These are phyloP conservation scores for Zoanthus gigantus DNA, from an alignment of 92 coral and sea anemone species.

Conservation along the genomic window DNA sequence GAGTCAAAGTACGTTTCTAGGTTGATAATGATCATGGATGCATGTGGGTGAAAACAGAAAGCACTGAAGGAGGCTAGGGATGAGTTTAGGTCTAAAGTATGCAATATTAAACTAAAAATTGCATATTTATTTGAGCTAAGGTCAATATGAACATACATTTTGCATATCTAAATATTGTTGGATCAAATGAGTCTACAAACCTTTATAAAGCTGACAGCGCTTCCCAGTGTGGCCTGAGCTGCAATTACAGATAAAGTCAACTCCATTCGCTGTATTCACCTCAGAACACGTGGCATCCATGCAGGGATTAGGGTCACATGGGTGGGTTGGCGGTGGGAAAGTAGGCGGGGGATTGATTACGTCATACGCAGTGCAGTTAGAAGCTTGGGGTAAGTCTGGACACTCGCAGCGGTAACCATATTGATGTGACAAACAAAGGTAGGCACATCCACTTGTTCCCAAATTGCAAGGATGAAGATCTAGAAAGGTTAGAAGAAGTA, in stretches of 20 bases:
- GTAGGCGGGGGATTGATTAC: background rate
- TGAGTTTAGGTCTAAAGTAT: too few species aligned
- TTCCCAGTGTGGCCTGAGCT: constrained; percentile 32
- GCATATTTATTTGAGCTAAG: too few species aligned
- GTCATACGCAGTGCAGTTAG: constrained; percentile 34
- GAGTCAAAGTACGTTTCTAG: too few species aligned
- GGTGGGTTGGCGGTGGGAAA: constrained; percentile 1
- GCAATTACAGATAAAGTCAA: constrained; percentile 25
- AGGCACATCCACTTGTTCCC: constrained; percentile 66
- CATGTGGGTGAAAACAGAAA: too few species aligned
- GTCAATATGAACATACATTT: too few species aligned
- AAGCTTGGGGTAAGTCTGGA: constrained; percentile 30
- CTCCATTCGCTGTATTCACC: constrained; percentile 8
- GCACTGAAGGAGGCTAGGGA: too few species aligned
- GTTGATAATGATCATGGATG: too few species aligned
- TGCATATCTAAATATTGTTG: background rate
- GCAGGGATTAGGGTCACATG: constrained; percentile 26
- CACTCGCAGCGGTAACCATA: constrained; percentile 73
- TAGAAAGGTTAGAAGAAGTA: background rate
- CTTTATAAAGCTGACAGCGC: constrained; percentile 17
- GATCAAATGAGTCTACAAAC: background rate
- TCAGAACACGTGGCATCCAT: constrained; percentile 34
- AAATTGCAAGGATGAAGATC: constrained; percentile 69
- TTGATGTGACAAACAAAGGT: constrained; percentile 70
- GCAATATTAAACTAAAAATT: too few species aligned